Evolutionary conservation across 1,140 invertebrate species (phyloP).

Genomic region (Pentalonia nigronervosa): DNA sequence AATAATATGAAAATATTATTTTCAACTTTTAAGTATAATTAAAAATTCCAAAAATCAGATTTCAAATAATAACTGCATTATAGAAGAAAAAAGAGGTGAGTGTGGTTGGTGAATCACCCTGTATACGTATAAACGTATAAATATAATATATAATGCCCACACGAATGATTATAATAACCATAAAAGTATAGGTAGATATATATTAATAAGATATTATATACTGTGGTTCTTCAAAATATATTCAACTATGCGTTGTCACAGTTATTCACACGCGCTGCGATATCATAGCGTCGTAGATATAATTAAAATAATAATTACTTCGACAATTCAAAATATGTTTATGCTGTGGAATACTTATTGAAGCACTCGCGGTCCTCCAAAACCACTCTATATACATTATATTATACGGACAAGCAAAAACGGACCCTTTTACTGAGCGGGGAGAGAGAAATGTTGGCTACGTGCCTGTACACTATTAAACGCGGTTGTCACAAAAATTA

Average conservation of each 20-base stretch:
- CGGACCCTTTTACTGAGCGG: not conserved
- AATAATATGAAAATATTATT: too few relatives aligned
- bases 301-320: not conserved
- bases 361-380: not conserved
- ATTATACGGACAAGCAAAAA: not conserved
- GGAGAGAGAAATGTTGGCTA: not conserved
- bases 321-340: not conserved
- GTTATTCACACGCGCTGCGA: not conserved
- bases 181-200: too few relatives aligned
- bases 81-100: too few relatives aligned
- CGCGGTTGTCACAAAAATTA: slow-evolving; percentile 10
- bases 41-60: too few relatives aligned
- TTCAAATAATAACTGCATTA: too few relatives aligned
- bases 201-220: too few relatives aligned
- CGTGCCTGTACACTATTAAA: slow-evolving; percentile 13
- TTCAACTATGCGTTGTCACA: not conserved
- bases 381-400: not conserved
- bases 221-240: not conserved
- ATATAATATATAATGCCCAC: too few relatives aligned
- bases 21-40: too few relatives aligned
- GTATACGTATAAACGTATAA: too few relatives aligned
- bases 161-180: too few relatives aligned
- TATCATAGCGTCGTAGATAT: not conserved
- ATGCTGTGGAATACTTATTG: not conserved
- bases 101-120: too few relatives aligned